Conservation (phyloP, 2,113 vertebrate genomes). For the Fulica atra region DNA sequence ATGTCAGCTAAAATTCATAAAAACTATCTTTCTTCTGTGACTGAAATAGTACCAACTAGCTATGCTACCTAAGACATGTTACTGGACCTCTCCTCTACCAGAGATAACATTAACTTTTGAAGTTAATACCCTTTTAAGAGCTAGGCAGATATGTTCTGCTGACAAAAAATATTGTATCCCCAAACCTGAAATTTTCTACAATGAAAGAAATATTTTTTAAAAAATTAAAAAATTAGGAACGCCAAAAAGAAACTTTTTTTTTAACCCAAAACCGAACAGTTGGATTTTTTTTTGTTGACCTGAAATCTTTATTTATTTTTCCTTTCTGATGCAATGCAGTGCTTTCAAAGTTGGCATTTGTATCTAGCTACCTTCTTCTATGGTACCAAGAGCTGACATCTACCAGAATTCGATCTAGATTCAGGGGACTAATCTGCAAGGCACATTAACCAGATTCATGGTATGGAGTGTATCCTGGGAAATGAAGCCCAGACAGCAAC, state of each 20-base stretch:
- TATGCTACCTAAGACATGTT: background rate
- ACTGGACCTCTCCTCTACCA: background rate
- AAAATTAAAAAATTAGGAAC: background rate
- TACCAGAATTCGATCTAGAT: background rate
- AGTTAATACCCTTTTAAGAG: background rate
- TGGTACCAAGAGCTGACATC: background rate
- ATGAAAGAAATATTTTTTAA: background rate
- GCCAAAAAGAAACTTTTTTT: background rate
- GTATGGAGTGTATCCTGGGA: background rate
- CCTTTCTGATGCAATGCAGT: background rate
- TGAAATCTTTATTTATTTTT: background rate
- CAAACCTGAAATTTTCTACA: background rate
- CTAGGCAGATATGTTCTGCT: background rate
- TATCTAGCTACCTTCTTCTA: background rate
- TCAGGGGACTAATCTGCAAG: background rate
- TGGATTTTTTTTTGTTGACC: background rate
- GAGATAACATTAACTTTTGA: background rate
- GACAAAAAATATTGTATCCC: background rate
- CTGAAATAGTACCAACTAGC: background rate
- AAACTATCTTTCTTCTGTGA: background rate
- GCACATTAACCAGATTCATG: background rate
- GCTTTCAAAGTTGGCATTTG: background rate
- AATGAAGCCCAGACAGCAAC: background rate
- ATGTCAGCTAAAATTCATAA: background rate
- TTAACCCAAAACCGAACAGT: background rate